Conservation (phyloP, 2,113 vertebrate species). For the Pedionomus torquatus region DNA sequence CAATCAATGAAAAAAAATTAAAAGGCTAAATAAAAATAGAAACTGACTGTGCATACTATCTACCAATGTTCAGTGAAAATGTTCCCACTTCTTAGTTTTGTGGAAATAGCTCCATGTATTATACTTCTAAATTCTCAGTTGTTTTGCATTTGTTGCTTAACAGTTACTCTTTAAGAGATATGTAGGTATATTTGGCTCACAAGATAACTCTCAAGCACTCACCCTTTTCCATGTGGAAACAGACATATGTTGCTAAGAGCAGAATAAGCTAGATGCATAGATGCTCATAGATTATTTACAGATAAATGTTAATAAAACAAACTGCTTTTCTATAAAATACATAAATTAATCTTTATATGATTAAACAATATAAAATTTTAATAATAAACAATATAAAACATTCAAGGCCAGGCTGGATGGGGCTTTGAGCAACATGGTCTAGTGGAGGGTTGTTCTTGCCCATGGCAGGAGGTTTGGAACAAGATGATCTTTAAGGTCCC, state of each 20-base stretch:
- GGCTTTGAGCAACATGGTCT: no score
- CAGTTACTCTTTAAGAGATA: background rate
- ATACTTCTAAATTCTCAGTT: background rate
- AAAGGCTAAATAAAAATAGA: background rate
- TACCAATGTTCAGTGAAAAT: background rate
- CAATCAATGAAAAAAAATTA: background rate
- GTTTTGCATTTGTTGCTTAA: background rate
- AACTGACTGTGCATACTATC: fast-evolving
- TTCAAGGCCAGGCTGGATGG: no score
- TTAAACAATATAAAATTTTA: background rate
- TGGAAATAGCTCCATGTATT: background rate
- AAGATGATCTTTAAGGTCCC: no score
- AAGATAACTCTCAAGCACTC: background rate
- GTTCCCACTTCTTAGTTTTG: background rate
- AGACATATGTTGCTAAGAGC: background rate
- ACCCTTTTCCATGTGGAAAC: background rate
- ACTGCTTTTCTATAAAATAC: background rate
- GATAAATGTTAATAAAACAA: background rate
- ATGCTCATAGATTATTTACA: background rate
- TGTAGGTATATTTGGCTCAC: background rate
- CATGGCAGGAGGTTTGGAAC: no score
- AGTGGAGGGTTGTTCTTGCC: no score
- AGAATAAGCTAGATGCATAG: background rate
- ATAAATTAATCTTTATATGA: background rate
- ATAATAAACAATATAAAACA: no score